Evolutionary conservation across 2,113 vertebrate genomes (phyloP).

Genomic region (Dendrocopos noguchii): DNA sequence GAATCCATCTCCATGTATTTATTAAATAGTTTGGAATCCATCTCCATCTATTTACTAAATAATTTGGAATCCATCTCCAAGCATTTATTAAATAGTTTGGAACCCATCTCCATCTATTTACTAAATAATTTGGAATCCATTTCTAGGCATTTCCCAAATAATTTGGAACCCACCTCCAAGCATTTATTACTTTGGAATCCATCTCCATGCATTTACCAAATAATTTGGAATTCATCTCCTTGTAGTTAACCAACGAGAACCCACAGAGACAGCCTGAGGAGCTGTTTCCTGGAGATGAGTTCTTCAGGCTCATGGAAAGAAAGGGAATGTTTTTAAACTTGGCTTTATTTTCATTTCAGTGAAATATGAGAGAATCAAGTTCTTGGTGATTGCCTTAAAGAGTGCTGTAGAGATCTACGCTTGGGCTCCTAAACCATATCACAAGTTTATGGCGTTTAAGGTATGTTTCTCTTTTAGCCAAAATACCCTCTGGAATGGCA

Average conservation of each 20-base stretch:
- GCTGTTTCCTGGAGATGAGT: neutral
- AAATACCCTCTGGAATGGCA: neutral
- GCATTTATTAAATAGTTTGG: too few species aligned
- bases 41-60: too few species aligned
- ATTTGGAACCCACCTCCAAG: too few species aligned
- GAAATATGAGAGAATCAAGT: conserved; percentile 99
- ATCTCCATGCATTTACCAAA: too few species aligned
- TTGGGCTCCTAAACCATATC: conserved; percentile 98
- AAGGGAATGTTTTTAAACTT: neutral
- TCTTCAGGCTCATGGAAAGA: neutral
- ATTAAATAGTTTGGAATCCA: neutral
- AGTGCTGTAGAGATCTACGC: conserved; percentile 98
- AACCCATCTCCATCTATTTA: too few species aligned
- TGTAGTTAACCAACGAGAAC: neutral
- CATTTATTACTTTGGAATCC: too few species aligned
- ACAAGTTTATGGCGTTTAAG: conserved; percentile 99
- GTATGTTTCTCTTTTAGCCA: conserved; percentile 71
- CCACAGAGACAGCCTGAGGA: neutral
- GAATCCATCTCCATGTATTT: neutral
- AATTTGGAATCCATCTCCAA: too few species aligned
- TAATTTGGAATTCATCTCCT: neutral
- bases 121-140: too few species aligned
- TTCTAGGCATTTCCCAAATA: too few species aligned
- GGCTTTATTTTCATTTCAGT: conserved; percentile 80
- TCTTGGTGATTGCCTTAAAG: conserved; percentile 98